Conservation (phyloP, 2,797 vertebrate species). For the Melanotaenia pygmaea region DNA sequence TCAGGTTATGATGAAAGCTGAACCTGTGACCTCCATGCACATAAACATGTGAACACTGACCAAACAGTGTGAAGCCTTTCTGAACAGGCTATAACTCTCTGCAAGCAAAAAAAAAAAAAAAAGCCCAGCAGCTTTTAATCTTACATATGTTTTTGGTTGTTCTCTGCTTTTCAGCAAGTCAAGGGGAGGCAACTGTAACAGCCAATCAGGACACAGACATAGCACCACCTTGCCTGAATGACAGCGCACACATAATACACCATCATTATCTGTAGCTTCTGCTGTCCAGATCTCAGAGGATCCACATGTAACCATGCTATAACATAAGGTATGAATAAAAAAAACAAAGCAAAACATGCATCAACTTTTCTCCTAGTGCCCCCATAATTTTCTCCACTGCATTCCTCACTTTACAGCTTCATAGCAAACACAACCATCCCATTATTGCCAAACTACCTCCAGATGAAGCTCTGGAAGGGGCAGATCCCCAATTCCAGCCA, state of each 20-base stretch:
- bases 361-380: neutral
- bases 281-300: neutral
- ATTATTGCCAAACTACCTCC: conserved; percentile 72
- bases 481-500: conserved; percentile 62
- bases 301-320: neutral
- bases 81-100: conserved; percentile 9
- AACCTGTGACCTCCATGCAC: conserved; percentile 36
- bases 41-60: conserved; percentile 13
- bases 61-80: conserved; percentile 7
- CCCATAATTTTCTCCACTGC: conserved; percentile 8
- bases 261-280: neutral
- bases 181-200: conserved; percentile 60
- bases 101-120: neutral
- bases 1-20: conserved; percentile 38
- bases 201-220: conserved; percentile 61
- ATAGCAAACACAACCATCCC: conserved; percentile 1
- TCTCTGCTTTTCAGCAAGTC: conserved; percentile 36
- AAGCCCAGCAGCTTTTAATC: neutral
- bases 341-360: neutral
- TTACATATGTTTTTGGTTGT: conserved; percentile 28
- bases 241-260: neutral
- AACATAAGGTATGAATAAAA: neutral
- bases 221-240: neutral
- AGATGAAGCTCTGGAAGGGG: conserved; percentile 71
- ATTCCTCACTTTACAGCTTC: conserved; percentile 50